A percentile compares a stretch with the other conserved stretches of the same genome.
Evolutionary conservation across 1,140 invertebrate genomes (phyloP).

Genomic region (Chionoecetes opilio): DNA sequence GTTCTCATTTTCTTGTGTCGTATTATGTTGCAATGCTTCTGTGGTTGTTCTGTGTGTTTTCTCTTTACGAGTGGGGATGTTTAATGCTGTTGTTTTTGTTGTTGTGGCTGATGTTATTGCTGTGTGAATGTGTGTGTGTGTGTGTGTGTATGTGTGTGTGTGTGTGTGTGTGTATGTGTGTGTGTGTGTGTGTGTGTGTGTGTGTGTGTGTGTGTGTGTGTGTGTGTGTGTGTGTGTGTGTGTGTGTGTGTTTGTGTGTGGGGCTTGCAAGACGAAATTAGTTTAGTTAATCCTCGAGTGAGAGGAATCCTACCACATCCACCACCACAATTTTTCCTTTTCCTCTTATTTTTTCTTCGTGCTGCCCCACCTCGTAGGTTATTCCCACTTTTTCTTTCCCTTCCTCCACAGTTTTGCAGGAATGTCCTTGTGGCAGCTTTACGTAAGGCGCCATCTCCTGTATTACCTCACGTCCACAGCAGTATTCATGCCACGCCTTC

Average conservation of each 20-base stretch:
- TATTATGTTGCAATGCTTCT: background rate
- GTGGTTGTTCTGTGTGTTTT: background rate
- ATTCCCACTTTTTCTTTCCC: background rate
- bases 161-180: background rate
- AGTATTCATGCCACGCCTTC: slow-evolving; percentile 12
- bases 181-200: background rate
- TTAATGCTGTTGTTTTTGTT: background rate
- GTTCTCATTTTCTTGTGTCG: background rate
- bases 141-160: slow-evolving; percentile 17
- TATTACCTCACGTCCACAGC: background rate
- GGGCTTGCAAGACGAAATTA: background rate
- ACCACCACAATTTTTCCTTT: background rate
- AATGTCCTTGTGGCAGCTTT: background rate
- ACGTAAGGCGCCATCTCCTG: background rate
- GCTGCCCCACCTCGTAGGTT: background rate
- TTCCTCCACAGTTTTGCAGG: background rate
- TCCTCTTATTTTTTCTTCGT: background rate
- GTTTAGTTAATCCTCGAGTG: background rate
- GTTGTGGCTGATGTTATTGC: no score
- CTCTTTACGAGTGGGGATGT: no score
- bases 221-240: background rate
- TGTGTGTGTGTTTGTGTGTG: background rate
- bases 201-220: slow-evolving; percentile 9
- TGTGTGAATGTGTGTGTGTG: background rate
- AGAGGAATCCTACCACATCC: background rate